Evolutionary conservation across 2,113 vertebrate species (phyloP), one percentile per base, ranked within the genome.

Genomic region (Cyanoramphus novaezelandiae): DNA sequence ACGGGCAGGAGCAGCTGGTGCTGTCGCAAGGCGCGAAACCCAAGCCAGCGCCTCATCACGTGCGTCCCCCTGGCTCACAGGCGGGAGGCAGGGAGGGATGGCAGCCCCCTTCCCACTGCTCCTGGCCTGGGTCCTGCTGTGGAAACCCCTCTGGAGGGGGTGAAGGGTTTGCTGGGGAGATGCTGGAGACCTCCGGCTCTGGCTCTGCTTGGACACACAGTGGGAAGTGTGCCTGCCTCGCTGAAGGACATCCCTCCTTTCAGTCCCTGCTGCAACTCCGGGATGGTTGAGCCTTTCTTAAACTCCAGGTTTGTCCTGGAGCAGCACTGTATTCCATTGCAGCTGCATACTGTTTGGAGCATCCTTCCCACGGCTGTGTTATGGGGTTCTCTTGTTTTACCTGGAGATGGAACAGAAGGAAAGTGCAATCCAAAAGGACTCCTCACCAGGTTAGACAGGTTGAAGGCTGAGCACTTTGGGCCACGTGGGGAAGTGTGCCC

Each of bases 1-100:
- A 97, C 0, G 12, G 96, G 95, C 96, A 95, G 96, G 95, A 97
- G 93, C 92, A 96, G 93, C 95, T 96, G 95, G 90, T 95, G 95
- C 65, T 52, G 80, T 88, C 2, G 55, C 57, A 47, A 88, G 86
- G 88, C 69, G 86, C 52, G 93, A 90, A 95, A 95, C 59, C 91
- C 93, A 93, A 93, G 90, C 80, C 92, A 92, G 60, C 70, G 67
- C 76, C 65, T 92, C 6, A 17, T 96, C 93, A 93, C 77, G 65
- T 95, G 95, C 4, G 0, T 62, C 41, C 65, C 50, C 44, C 18
- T 81, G 79, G 82, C 87, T 83, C 13, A 1, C 20, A 11, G 80
- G 60, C 71, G 47, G 64, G 24, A 86, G 64, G 47, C 52, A 47
- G 64, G 47, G 55, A 44, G 60, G 47, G 52, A 47, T 0, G 7